Evolutionary conservation across 2,888 invertebrate genomes (phyloP).

Genomic region (Ariolimax columbianus): DNA sequence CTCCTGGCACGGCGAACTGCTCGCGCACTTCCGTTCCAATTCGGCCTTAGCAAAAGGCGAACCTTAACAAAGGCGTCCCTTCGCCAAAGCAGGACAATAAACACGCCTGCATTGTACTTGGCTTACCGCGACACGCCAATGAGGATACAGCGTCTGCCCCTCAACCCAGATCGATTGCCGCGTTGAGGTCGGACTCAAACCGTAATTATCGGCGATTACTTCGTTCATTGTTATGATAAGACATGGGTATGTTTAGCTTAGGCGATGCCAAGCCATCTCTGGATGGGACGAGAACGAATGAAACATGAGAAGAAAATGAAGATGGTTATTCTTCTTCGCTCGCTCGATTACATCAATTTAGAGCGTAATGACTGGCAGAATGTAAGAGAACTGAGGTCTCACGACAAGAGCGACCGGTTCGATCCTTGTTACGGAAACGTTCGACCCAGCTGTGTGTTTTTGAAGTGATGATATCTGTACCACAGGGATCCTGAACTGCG

Average conservation of each 20-base stretch:
- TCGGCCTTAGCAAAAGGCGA: not conserved
- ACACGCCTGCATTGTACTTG: not conserved
- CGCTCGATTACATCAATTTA: too few relatives aligned
- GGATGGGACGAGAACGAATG: not conserved
- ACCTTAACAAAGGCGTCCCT: conserved; percentile 4
- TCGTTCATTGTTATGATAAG: not conserved
- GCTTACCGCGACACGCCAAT: not conserved
- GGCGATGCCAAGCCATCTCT: not conserved
- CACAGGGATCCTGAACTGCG: too few relatives aligned
- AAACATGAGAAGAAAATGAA: too few relatives aligned
- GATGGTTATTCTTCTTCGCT: too few relatives aligned
- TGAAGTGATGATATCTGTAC: too few relatives aligned
- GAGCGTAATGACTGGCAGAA: too few relatives aligned
- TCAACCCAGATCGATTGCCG: not conserved
- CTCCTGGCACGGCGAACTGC: not conserved
- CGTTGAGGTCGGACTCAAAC: not conserved
- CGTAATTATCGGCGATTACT: conserved; percentile 8
- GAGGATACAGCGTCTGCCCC: not conserved
- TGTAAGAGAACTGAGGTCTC: too few relatives aligned
- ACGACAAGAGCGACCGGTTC: too few relatives aligned
- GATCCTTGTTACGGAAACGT: too few relatives aligned
- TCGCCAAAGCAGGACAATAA: not conserved
- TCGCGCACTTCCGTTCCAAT: conserved; percentile 12
- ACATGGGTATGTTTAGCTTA: not conserved
- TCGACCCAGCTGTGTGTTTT: too few relatives aligned